These are phyloP conservation scores for Monopis laevigella DNA, from an alignment of 2,888 invertebrate genomes.

Conservation along the genomic window DNA sequence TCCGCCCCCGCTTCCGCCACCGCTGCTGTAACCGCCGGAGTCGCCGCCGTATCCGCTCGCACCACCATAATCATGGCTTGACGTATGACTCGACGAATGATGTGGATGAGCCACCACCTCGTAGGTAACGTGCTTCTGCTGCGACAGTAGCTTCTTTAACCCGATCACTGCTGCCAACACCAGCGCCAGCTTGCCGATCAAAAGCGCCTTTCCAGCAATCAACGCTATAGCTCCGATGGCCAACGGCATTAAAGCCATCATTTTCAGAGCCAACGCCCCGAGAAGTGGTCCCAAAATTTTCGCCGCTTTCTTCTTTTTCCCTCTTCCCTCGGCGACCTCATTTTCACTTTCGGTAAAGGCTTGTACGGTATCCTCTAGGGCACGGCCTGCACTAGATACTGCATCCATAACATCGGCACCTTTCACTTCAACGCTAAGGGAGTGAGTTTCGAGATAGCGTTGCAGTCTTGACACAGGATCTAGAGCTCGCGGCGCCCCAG, in stretches of 20 bases:
- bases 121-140: conserved; percentile 87
- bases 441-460: conserved; percentile 81
- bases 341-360: conserved; percentile 70
- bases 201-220: conserved; percentile 85
- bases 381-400: conserved; percentile 81
- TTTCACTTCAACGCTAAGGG: conserved; percentile 84
- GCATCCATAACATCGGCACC: conserved; percentile 85
- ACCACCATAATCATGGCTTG: conserved; percentile 69
- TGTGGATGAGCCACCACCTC: conserved; percentile 89
- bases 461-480: conserved; percentile 76
- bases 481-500: conserved; percentile 80
- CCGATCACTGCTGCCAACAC: conserved; percentile 86
- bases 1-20: conserved; percentile 71
- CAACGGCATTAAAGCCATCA: conserved; percentile 80
- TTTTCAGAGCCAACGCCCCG: conserved; percentile 78
- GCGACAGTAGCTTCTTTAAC: conserved; percentile 81
- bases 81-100: conserved; percentile 74
- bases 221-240: conserved; percentile 84
- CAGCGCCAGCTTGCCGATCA: conserved; percentile 86
- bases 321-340: conserved; percentile 73
- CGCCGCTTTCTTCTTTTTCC: conserved; percentile 84
- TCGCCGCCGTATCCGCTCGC: conserved; percentile 52
- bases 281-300: conserved; percentile 82
- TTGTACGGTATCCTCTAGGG: conserved; percentile 78
- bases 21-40: conserved; percentile 67